Conservation (phyloP, 2,113 vertebrate genomes). For the Trematocara zebra region DNA sequence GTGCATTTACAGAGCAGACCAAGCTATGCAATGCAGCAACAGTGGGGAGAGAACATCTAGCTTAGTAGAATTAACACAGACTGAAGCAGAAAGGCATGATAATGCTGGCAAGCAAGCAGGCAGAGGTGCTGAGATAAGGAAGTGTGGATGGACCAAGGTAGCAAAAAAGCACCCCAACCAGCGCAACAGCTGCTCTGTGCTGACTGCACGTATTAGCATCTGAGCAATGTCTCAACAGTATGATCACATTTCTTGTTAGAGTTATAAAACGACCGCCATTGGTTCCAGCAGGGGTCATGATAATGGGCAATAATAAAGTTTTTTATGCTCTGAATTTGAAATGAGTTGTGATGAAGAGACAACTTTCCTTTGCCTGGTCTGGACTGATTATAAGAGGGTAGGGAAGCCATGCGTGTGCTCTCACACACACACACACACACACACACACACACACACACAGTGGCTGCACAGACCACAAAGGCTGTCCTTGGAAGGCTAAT, state of each 20-base stretch:
- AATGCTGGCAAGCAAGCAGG: neutral
- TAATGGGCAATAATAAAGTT: neutral
- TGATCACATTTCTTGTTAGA: neutral
- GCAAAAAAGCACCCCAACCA: neutral
- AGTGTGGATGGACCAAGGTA: neutral
- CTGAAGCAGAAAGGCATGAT: neutral
- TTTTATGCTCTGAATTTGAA: constrained; percentile 4
- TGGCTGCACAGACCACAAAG: neutral
- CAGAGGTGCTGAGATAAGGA: constrained; percentile 12
- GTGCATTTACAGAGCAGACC: neutral
- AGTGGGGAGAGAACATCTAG: neutral
- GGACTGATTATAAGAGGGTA: neutral
- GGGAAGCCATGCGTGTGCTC: neutral
- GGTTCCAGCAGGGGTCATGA: neutral
- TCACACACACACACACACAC: neutral
- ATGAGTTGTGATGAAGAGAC: neutral
- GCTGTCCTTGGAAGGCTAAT: constrained; percentile 20
- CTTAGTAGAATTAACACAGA: neutral
- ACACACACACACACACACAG: neutral
- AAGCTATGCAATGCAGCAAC: neutral
- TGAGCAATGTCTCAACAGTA: neutral
- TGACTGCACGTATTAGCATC: neutral
- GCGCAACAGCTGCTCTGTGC: neutral
- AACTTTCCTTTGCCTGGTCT: neutral
- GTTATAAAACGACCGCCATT: neutral